Conservation (phyloP, 2,888 invertebrate genomes). For the Cryptus armator region DNA sequence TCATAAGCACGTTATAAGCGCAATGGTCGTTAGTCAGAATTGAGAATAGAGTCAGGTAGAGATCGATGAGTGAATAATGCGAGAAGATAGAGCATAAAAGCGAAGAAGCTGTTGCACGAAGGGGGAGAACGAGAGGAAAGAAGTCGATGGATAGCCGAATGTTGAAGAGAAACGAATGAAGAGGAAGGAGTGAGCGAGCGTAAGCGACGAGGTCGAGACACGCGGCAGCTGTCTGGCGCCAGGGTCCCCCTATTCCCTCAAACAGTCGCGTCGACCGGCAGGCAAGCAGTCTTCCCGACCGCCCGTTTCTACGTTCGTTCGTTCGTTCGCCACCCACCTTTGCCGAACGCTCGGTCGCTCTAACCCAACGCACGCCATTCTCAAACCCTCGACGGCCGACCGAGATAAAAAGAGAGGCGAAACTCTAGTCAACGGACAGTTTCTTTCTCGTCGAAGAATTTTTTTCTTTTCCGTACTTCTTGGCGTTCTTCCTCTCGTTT, state of each 20-base stretch:
- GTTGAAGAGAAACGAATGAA: conserved; percentile 50
- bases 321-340: conserved; percentile 80
- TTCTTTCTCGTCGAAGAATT: conserved; percentile 17
- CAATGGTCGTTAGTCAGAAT: conserved; percentile 15
- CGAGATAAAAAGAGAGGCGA: conserved; percentile 41
- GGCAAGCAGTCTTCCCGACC: conserved; percentile 46
- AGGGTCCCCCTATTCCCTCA: conserved; percentile 79
- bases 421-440: conserved; percentile 43
- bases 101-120: conserved; percentile 45
- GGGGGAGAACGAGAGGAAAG: background rate
- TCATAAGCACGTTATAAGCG: conserved; percentile 3
- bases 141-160: conserved; percentile 21
- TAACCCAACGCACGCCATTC: conserved; percentile 75
- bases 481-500: conserved; percentile 48
- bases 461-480: background rate
- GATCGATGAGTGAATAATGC: conserved; percentile 51
- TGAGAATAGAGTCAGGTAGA: background rate
- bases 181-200: conserved; percentile 69
- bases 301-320: conserved; percentile 2
- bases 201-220: conserved; percentile 81
- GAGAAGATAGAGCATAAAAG: conserved; percentile 17
- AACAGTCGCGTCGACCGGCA: conserved; percentile 76
- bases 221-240: conserved; percentile 84
- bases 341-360: conserved; percentile 66
- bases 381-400: conserved; percentile 74